Conservation (phyloP, 2,113 vertebrate genomes). For the Heterotis niloticus region DNA sequence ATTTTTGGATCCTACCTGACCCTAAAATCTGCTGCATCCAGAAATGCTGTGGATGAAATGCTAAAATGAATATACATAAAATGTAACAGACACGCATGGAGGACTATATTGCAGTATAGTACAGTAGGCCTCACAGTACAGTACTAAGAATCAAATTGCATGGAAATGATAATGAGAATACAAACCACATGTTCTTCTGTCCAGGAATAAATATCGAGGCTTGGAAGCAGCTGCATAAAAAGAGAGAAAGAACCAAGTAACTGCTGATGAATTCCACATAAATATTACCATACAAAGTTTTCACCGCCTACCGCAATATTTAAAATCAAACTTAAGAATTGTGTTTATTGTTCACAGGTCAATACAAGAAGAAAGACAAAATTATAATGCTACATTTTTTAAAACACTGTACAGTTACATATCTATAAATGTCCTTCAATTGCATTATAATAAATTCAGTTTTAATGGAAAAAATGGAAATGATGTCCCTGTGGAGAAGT, state of each 20-base stretch:
- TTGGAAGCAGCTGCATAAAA: slow-evolving; percentile 84
- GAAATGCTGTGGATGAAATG: slow-evolving; percentile 75
- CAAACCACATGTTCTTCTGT: slow-evolving; percentile 96
- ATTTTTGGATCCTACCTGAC: slow-evolving; percentile 71
- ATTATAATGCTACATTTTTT: background rate
- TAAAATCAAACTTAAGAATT: too few species aligned
- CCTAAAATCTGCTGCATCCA: slow-evolving; percentile 91
- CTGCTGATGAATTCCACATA: background rate
- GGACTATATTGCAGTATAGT: too few species aligned
- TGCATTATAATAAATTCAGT: background rate
- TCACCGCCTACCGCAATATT: background rate
- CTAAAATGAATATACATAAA: background rate
- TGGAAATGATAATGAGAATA: slow-evolving; percentile 39
- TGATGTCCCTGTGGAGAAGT: slow-evolving; percentile 20
- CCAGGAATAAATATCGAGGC: slow-evolving; percentile 89
- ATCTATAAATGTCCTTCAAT: background rate
- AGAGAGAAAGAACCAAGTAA: slow-evolving; percentile 28
- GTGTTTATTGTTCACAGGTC: background rate
- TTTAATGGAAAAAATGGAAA: slow-evolving; percentile 8
- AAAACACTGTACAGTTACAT: background rate
- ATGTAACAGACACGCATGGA: background rate
- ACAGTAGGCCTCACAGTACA: too few species aligned
- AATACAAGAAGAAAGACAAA: background rate
- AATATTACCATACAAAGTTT: background rate
- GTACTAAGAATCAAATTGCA: background rate